Evolutionary conservation across 2,113 vertebrate genomes (phyloP).

Genomic region (Trematocara marginatum): DNA sequence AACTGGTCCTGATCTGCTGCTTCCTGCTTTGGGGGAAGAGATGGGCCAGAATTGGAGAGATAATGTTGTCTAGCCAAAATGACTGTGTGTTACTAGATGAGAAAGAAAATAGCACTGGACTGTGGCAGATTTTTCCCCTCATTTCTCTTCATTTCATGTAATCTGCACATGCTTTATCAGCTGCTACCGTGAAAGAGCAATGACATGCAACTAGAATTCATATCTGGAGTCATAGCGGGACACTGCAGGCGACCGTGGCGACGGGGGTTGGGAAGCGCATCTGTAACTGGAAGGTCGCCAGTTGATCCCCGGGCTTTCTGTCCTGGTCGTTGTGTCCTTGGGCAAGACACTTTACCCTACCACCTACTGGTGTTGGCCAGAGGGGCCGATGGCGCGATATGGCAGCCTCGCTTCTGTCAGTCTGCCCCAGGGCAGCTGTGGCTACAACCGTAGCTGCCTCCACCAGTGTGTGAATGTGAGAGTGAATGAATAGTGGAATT

Average conservation of each 20-base stretch:
- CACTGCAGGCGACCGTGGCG: neutral
- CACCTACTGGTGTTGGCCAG: too few species aligned
- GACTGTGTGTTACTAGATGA: neutral
- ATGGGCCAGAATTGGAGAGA: slow-evolving; percentile 16
- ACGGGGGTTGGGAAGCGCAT: too few species aligned
- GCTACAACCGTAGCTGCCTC: too few species aligned
- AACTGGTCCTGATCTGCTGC: slow-evolving; percentile 34
- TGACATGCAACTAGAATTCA: neutral
- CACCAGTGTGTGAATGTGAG: too few species aligned
- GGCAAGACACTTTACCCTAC: too few species aligned
- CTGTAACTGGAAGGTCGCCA: too few species aligned
- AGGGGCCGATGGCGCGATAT: too few species aligned
- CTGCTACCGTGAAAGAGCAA: neutral
- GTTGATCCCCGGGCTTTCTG: too few species aligned
- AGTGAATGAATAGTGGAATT: too few species aligned
- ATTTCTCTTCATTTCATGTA: neutral
- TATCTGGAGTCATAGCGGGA: neutral
- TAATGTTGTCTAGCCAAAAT: neutral
- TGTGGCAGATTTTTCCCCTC: neutral
- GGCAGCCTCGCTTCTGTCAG: too few species aligned
- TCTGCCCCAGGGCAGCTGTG: too few species aligned
- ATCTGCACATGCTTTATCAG: neutral
- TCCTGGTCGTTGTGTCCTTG: too few species aligned
- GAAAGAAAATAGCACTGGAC: neutral
- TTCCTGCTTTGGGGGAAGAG: slow-evolving; percentile 33